Evolutionary conservation across 2,113 vertebrate species (phyloP), one percentile per base, ranked within the genome.

Genomic region (Asarcornis scutulata): DNA sequence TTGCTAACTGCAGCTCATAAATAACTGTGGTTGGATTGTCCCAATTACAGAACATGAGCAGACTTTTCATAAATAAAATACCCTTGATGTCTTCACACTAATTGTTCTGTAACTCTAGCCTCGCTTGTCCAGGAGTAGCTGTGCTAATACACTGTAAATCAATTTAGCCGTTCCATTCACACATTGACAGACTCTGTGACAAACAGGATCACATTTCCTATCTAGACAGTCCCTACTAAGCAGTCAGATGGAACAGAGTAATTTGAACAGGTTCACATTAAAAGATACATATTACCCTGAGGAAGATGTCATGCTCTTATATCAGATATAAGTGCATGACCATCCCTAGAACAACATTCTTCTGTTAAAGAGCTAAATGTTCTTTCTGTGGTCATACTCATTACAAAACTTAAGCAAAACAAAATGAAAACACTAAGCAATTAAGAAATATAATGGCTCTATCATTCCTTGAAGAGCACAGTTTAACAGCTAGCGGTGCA

Each of bases 71-170:
- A 97, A 97, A 96, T 83, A 95, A 97, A 98, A 95, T 86, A 83
- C 81, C 81, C 83, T 55, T 80, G 79, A 95, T 91, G 89, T 94
- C 92, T 95, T 96, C 88, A 83, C 60, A 75, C 85, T 96, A 95
- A 97, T 92, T 93, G 64, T 94, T 96, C 13, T 63, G 52, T 92
- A 97, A 97, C 90, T 93, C 86, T 89, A 97, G 40, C 92, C 66
- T 87, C 20, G 1, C 52, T 58, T 76, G 69, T 88, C 86, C 88
- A 87, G 71, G 68, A 95, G 76, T 89, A 87, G 48, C 91, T 95
- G 81, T 85, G 71, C 81, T 92, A 93, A 97, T 96, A 95, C 91
- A 96, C 88, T 77, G 89, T 92, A 93, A 97, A 94, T 97, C 95
- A 93, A 44, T 95, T 96, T 89, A 90, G 82, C 72, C 53, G 86